Percentiles rank a stretch among this genome's conserved stretches.
phyloP scores from a whole-genome alignment of 2,888 invertebrate species.

The Serrognathus titanus region DNA sequence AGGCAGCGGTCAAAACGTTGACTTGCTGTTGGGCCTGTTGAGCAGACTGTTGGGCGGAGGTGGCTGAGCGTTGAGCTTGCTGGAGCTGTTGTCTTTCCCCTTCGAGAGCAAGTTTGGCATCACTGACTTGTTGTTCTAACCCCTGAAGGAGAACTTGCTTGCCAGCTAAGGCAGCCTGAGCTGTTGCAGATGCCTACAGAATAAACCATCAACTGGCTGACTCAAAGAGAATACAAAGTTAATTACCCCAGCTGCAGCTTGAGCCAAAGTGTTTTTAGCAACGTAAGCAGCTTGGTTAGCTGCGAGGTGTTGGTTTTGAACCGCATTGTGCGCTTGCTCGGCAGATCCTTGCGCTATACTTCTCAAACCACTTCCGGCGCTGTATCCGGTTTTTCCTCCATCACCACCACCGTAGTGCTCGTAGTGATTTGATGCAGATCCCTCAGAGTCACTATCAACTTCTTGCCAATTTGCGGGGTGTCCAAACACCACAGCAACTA shows the following conservation, averaged over 20 bases:
- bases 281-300: slow-evolving; percentile 76
- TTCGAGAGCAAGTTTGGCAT: slow-evolving; percentile 65
- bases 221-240: not conserved
- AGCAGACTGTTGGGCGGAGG: slow-evolving; percentile 68
- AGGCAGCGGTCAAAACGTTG: slow-evolving; percentile 68
- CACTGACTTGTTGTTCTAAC: slow-evolving; percentile 71
- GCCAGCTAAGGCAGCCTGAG: slow-evolving; percentile 59
- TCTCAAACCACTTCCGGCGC: slow-evolving; percentile 67
- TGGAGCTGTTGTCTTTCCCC: slow-evolving; percentile 71
- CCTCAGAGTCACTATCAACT: slow-evolving; percentile 5
- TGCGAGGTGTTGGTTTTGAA: slow-evolving; percentile 70
- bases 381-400: slow-evolving; percentile 56
- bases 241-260: slow-evolving; percentile 60
- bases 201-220: not conserved
- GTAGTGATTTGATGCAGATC: slow-evolving; percentile 20
- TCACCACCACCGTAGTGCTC: slow-evolving; percentile 20
- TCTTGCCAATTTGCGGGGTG: slow-evolving; percentile 10
- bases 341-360: slow-evolving; percentile 71
- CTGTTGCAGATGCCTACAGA: not conserved
- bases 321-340: slow-evolving; percentile 70
- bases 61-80: slow-evolving; percentile 69
- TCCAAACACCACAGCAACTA: slow-evolving; percentile 9
- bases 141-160: slow-evolving; percentile 55
- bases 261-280: slow-evolving; percentile 73
- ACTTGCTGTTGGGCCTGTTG: slow-evolving; percentile 55